phyloP scores from a whole-genome alignment of 2,888 invertebrate genomes.

The Drosophila tanythrix region DNA sequence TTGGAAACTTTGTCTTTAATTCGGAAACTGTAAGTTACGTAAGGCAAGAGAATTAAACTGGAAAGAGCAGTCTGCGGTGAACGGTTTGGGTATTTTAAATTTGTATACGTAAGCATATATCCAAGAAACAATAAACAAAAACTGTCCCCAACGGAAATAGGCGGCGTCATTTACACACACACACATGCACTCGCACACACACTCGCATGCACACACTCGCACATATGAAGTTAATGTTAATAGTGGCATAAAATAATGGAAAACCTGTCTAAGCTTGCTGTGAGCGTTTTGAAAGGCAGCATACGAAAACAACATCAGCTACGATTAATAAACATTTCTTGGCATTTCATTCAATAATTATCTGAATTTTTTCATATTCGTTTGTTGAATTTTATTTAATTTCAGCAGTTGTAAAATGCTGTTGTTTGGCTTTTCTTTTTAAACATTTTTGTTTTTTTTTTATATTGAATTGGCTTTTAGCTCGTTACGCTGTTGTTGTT shows the following conservation, averaged over 20 bases:
- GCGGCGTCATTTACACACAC: constrained; percentile 13
- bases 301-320: constrained; percentile 22
- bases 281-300: constrained; percentile 42
- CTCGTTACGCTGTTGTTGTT: constrained; percentile 30
- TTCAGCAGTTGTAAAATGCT: constrained; percentile 14
- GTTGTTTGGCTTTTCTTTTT: constrained; percentile 43
- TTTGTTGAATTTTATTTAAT: constrained; percentile 19
- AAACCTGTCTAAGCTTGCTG: constrained; percentile 41
- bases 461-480: constrained; percentile 19
- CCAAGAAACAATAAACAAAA: constrained; percentile 19
- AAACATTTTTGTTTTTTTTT: background rate
- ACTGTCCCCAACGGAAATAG: constrained; percentile 43
- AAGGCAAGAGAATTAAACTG: constrained; percentile 18
- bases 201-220: background rate
- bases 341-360: constrained; percentile 59
- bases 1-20: background rate
- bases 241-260: constrained; percentile 38
- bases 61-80: constrained; percentile 7
- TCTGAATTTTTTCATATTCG: constrained; percentile 25
- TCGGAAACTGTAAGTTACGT: constrained; percentile 19
- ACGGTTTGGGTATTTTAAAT: constrained; percentile 14
- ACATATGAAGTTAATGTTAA: constrained; percentile 17
- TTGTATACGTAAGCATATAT: constrained; percentile 5
- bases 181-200: constrained; percentile 7
- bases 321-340: constrained; percentile 43